Conservation (phyloP, 2,888 invertebrate genomes). For the Exephanes ischioxanthus region DNA sequence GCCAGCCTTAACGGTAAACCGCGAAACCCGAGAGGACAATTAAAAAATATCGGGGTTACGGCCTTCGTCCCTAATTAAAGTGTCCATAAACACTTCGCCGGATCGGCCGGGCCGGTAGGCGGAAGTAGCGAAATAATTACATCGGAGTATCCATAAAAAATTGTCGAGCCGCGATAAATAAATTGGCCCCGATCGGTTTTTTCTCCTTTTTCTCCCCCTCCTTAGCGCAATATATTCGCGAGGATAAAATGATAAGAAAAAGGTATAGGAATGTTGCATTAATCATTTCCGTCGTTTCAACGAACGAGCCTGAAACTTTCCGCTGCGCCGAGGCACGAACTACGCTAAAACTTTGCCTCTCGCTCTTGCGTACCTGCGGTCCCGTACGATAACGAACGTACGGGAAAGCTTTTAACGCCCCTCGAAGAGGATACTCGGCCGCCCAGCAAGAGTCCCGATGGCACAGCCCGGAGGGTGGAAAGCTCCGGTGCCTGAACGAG, state of each 20-base stretch:
- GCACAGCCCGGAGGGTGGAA: conserved; percentile 16
- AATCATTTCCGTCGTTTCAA: conserved; percentile 54
- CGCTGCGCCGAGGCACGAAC: conserved; percentile 23
- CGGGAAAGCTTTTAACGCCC: conserved; percentile 44
- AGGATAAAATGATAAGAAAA: conserved; percentile 15
- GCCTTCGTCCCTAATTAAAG: conserved; percentile 16
- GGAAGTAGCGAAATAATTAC: neutral
- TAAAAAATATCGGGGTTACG: conserved; percentile 23
- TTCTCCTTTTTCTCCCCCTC: neutral
- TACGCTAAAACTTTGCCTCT: conserved; percentile 35
- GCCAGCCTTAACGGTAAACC: neutral
- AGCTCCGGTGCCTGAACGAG: conserved; percentile 41
- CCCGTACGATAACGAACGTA: neutral
- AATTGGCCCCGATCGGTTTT: neutral
- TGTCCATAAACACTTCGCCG: conserved; percentile 5
- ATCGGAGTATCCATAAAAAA: conserved; percentile 1
- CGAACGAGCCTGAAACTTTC: conserved; percentile 28
- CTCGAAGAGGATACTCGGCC: conserved; percentile 43
- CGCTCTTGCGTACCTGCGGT: conserved; percentile 26
- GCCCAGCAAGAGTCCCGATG: conserved; percentile 41
- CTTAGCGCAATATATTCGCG: neutral
- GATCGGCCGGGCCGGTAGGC: neutral
- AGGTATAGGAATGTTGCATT: conserved; percentile 21
- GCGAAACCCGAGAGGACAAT: conserved; percentile 6
- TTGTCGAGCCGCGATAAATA: conserved; percentile 28